Conservation (phyloP, 2,888 invertebrate genomes). For the Epinotia nisella region DNA sequence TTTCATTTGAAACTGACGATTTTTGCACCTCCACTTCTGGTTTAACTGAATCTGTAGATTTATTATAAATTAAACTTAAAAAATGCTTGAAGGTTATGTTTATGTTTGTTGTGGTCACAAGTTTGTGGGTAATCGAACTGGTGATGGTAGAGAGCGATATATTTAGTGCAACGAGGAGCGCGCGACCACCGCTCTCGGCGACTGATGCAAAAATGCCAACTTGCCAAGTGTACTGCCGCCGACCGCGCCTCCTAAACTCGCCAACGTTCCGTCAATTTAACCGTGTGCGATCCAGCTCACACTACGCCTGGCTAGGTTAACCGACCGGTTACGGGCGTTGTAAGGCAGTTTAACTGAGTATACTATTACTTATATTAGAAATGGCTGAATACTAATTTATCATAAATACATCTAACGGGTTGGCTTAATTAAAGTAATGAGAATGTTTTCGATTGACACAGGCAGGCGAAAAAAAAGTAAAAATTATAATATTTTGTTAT, state of each 20-base stretch:
- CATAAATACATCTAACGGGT: too few relatives aligned
- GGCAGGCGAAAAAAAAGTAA: too few relatives aligned
- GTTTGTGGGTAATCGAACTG: constrained; percentile 33
- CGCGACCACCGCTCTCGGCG: constrained; percentile 54
- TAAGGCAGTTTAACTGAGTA: neutral
- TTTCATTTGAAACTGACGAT: constrained; percentile 73
- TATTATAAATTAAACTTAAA: constrained; percentile 71
- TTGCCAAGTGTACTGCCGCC: constrained; percentile 55
- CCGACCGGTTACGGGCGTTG: constrained; percentile 7
- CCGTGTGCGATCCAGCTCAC: constrained; percentile 69
- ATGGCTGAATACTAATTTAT: too few relatives aligned
- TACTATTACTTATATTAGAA: too few relatives aligned
- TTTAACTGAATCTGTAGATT: constrained; percentile 80
- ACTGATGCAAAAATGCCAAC: constrained; percentile 61
- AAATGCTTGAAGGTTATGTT: constrained; percentile 55
- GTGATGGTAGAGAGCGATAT: constrained; percentile 25
- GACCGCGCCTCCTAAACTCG: constrained; percentile 44
- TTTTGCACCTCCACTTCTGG: constrained; percentile 80
- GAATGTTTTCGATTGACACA: too few relatives aligned
- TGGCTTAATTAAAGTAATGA: too few relatives aligned
- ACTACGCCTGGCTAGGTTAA: constrained; percentile 44
- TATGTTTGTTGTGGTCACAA: constrained; percentile 45
- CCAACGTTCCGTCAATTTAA: constrained; percentile 68
- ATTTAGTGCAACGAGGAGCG: constrained; percentile 23
- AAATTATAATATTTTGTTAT: too few relatives aligned